Evolutionary conservation across 2,113 vertebrate genomes (phyloP).

Genomic region (Uria aalge): DNA sequence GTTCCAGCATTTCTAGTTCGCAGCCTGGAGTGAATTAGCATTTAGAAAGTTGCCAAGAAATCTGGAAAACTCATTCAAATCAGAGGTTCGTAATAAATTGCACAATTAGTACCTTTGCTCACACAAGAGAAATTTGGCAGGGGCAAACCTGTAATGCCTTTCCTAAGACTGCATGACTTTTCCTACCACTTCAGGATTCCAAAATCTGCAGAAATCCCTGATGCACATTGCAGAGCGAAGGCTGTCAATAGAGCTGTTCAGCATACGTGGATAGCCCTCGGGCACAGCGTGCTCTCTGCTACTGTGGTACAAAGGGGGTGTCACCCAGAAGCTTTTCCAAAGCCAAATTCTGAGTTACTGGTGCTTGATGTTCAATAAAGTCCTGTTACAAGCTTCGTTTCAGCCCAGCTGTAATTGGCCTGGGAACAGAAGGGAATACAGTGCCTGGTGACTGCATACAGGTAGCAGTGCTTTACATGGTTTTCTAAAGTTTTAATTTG

Average conservation of each 20-base stretch:
- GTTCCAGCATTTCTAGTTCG: not conserved
- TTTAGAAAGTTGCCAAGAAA: slow-evolving; percentile 18
- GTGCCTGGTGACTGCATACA: not conserved
- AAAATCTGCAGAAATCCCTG: not conserved
- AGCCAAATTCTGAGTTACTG: not conserved
- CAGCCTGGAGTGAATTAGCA: not conserved
- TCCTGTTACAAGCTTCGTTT: not conserved
- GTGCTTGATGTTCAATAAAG: not conserved
- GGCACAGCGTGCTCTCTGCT: not conserved
- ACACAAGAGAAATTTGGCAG: not conserved
- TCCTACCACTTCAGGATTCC: not conserved
- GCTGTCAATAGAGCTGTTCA: not conserved
- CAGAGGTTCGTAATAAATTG: not conserved
- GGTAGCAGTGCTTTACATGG: not conserved
- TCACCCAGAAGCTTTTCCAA: not conserved
- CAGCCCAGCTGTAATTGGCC: not conserved
- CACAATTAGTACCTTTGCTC: slow-evolving; percentile 31
- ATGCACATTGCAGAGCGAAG: not conserved
- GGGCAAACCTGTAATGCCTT: not conserved
- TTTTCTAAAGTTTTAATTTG: not conserved
- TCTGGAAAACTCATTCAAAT: slow-evolving; percentile 11
- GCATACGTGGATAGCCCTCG: accelerated
- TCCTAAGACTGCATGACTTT: not conserved
- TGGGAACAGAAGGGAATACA: not conserved
- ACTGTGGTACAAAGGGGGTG: accelerated